A percentile compares a stretch with the other conserved stretches of the same genome.
These are phyloP conservation scores for Nymphalis io DNA, from an alignment of 1,140 invertebrate genomes.

Conservation along the genomic window DNA sequence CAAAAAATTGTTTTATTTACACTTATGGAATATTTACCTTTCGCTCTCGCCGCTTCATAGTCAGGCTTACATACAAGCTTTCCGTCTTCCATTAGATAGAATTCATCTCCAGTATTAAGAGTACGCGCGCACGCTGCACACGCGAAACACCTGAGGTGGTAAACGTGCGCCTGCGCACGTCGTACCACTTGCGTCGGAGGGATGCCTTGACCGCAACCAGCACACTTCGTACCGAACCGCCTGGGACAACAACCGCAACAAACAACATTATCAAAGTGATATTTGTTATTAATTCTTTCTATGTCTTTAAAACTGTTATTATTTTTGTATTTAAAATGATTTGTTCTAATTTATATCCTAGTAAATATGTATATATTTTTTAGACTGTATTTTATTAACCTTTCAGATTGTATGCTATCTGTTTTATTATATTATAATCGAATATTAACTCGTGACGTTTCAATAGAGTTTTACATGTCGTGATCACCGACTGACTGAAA, in stretches of 20 bases:
- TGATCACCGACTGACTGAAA: no score
- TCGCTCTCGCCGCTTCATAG: constrained; percentile 96
- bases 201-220: constrained; percentile 97
- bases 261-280: constrained; percentile 78
- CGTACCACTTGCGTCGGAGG: constrained; percentile 97
- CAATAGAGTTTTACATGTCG: no score
- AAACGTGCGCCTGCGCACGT: constrained; percentile 96
- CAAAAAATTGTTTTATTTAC: constrained; percentile 1
- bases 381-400: no score
- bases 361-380: no score
- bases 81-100: constrained; percentile 98
- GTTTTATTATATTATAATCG: no score
- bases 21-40: constrained; percentile 83
- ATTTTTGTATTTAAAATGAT: no score
- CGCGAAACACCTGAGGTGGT: constrained; percentile 98
- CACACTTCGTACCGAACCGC: constrained; percentile 98
- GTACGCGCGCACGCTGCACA: constrained; percentile 97
- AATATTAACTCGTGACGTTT: no score
- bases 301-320: neutral
- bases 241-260: constrained; percentile 85
- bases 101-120: constrained; percentile 98
- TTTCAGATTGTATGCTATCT: no score
- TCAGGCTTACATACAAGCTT: constrained; percentile 98
- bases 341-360: no score
- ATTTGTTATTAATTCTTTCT: constrained; percentile 28